phyloP scores from a whole-genome alignment of 2,113 vertebrate genomes.

The Pimephales promelas region DNA sequence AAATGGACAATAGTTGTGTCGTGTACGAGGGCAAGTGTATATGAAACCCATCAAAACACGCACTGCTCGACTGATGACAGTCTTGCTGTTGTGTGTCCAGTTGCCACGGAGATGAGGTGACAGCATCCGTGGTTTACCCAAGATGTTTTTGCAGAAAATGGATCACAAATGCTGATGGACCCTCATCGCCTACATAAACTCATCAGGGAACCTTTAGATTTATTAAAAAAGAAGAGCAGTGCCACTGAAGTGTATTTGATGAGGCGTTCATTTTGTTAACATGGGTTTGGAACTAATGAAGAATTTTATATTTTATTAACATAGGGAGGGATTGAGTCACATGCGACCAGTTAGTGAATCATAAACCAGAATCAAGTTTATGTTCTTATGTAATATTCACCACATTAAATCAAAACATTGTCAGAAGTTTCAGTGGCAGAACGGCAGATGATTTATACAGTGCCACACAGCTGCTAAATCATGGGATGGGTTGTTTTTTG shows the following conservation, averaged over 20 bases:
- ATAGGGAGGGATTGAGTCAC: constrained; percentile 8
- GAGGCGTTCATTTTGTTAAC: constrained; percentile 1
- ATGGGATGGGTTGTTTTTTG: not conserved
- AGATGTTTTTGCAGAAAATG: constrained; percentile 20
- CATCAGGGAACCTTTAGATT: not conserved
- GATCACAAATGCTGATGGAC: not conserved
- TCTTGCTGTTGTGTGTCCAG: constrained; percentile 31
- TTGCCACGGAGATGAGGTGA: constrained; percentile 34
- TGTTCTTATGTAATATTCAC: constrained; percentile 31
- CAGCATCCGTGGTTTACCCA: not conserved
- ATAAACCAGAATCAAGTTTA: not conserved
- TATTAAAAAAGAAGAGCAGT: not conserved
- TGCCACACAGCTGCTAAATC: not conserved
- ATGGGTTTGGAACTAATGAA: constrained; percentile 10
- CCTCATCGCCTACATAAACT: not conserved
- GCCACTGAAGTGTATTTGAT: not conserved
- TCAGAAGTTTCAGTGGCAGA: constrained; percentile 9
- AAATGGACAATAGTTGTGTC: not conserved
- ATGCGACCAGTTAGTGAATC: constrained; percentile 15
- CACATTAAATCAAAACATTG: not conserved
- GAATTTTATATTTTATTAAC: constrained; percentile 15
- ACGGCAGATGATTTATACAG: not conserved
- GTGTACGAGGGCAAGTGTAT: constrained; percentile 11
- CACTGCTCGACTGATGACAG: constrained; percentile 18
- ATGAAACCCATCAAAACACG: constrained; percentile 24